These are phyloP conservation scores for Chironex yamaguchii DNA, from an alignment of 30 jellyfish, hydroid and myxozoan species.

Conservation along the genomic window DNA sequence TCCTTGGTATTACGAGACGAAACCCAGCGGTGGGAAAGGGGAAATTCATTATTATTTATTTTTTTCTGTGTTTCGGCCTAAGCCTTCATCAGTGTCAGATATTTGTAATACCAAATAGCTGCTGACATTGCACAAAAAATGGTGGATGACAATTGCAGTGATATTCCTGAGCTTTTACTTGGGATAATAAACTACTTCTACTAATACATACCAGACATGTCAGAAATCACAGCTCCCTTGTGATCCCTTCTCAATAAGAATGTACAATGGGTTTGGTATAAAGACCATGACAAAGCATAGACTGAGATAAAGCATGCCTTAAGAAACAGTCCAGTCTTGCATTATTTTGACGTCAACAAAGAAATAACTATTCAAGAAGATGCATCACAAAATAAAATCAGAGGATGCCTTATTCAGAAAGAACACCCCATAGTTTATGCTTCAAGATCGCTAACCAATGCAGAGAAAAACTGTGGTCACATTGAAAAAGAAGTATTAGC, in stretches of 20 bases:
- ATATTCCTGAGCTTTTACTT: slow-evolving; percentile 11
- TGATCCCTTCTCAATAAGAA: slow-evolving; percentile 11
- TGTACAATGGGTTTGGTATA: slow-evolving; percentile 15
- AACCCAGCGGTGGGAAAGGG: too few relatives aligned
- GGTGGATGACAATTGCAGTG: slow-evolving; percentile 9
- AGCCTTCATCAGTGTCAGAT: too few relatives aligned
- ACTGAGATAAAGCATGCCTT: slow-evolving; percentile 29
- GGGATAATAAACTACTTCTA: slow-evolving; percentile 26
- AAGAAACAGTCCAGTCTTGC: slow-evolving; percentile 31
- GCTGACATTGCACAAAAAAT: slow-evolving; percentile 21
- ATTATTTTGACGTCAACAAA: slow-evolving; percentile 37
- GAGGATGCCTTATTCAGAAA: slow-evolving; percentile 49
- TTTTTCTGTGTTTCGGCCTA: too few relatives aligned
- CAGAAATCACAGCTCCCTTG: slow-evolving; percentile 29
- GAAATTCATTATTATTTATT: too few relatives aligned
- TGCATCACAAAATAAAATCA: slow-evolving; percentile 27
- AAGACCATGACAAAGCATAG: slow-evolving; percentile 42
- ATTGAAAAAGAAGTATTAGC: slow-evolving; percentile 37
- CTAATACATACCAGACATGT: slow-evolving; percentile 26
- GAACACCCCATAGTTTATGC: slow-evolving; percentile 70
- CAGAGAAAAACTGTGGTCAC: slow-evolving; percentile 51
- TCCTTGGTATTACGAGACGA: too few relatives aligned
- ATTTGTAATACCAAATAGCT: too few relatives aligned
- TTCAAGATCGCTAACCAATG: slow-evolving; percentile 45
- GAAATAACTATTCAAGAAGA: slow-evolving; percentile 34